A percentile compares a stretch with the other conserved stretches of the same genome.
Evolutionary conservation across 2,888 invertebrate species (phyloP).

Genomic region (Dendrolimus houi): DNA sequence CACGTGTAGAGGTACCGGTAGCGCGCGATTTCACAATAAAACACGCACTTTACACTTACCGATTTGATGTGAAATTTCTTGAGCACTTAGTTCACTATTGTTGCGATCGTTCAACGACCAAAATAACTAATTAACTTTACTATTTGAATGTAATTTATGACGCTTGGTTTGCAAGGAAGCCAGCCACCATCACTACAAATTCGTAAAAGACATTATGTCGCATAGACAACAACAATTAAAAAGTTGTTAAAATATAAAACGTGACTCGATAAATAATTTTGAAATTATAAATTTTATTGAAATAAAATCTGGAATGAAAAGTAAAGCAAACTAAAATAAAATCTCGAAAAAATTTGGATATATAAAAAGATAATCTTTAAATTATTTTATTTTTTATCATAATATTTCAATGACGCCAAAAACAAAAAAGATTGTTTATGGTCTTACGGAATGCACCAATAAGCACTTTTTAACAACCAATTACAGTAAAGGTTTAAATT

Average conservation of each 20-base stretch:
- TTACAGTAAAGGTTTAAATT: conserved; percentile 9
- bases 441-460: conserved; percentile 16
- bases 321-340: neutral
- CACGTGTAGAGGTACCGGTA: conserved; percentile 72
- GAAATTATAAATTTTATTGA: neutral
- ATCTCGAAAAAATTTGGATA: neutral
- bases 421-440: conserved; percentile 25
- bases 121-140: conserved; percentile 47
- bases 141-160: conserved; percentile 64
- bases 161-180: conserved; percentile 72
- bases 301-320: neutral
- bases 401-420: conserved; percentile 6
- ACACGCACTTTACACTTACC: conserved; percentile 65
- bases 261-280: conserved; percentile 22
- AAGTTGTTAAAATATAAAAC: conserved; percentile 36
- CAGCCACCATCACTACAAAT: conserved; percentile 76
- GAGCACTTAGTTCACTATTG: conserved; percentile 68
- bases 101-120: conserved; percentile 50
- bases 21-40: conserved; percentile 53
- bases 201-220: conserved; percentile 70
- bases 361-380: neutral
- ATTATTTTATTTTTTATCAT: neutral
- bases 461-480: conserved; percentile 17
- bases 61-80: conserved; percentile 65
- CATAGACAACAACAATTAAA: conserved; percentile 64